A percentile compares a stretch with the other conserved stretches of the same genome.
phyloP scores from a whole-genome alignment of 1,140 invertebrate species.

The Schlechtendalia chinensis region DNA sequence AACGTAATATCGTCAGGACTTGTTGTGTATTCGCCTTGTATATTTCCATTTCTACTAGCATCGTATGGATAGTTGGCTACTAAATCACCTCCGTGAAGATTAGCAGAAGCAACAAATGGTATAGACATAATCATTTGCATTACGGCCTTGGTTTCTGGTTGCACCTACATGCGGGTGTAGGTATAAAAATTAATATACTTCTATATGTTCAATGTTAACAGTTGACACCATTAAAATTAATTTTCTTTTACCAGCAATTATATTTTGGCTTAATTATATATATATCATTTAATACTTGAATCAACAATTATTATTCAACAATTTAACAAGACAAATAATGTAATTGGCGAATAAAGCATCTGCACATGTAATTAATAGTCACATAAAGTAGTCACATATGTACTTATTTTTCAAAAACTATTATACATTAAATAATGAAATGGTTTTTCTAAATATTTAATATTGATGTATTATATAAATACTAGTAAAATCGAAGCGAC shows the following conservation, averaged over 20 bases:
- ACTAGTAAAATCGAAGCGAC: not conserved
- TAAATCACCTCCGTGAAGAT: conserved; percentile 90
- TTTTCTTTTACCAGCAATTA: not conserved
- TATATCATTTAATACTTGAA: not conserved
- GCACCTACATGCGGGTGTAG: conserved; percentile 56
- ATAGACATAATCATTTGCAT: conserved; percentile 85
- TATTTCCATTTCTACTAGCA: conserved; percentile 55
- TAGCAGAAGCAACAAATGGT: conserved; percentile 94
- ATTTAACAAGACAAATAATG: not conserved
- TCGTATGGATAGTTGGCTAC: conserved; percentile 95
- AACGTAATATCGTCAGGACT: conserved; percentile 83
- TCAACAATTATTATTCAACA: not conserved
- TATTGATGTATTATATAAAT: too few relatives aligned
- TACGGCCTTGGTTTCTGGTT: conserved; percentile 86
- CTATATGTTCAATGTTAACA: not conserved
- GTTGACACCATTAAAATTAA: conserved; percentile 29
- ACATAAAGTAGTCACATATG: too few relatives aligned
- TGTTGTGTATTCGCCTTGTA: conserved; percentile 59
- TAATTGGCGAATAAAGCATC: not conserved
- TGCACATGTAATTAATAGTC: not conserved
- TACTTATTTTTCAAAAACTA: not conserved
- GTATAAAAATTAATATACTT: not conserved
- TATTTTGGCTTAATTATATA: not conserved
- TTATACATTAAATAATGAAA: too few relatives aligned
- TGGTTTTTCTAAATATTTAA: too few relatives aligned